Evolutionary conservation across 2,113 vertebrate genomes (phyloP).

Genomic region (Callaeas wilsoni): DNA sequence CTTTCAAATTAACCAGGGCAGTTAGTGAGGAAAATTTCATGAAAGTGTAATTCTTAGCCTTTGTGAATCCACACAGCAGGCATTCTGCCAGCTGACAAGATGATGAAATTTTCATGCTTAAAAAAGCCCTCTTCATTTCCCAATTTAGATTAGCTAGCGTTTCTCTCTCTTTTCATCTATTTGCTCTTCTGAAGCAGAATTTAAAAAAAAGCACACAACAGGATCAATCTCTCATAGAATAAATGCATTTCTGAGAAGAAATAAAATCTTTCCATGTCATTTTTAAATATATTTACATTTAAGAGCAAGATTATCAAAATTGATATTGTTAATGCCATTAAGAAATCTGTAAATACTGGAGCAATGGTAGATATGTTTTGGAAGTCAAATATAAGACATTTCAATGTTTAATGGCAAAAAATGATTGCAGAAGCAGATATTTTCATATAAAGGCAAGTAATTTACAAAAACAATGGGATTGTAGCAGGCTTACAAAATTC

Average conservation of each 20-base stretch:
- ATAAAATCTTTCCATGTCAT: slow-evolving; percentile 37
- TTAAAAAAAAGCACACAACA: slow-evolving; percentile 41
- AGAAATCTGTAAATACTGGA: neutral
- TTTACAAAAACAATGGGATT: neutral
- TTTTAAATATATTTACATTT: slow-evolving; percentile 43
- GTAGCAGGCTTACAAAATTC: neutral
- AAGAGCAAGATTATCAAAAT: slow-evolving; percentile 6
- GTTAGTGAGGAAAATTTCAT: slow-evolving; percentile 89
- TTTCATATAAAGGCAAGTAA: neutral
- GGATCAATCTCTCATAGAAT: slow-evolving; percentile 64
- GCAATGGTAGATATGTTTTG: neutral
- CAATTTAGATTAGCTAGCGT: slow-evolving; percentile 85
- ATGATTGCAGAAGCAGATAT: neutral
- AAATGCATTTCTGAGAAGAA: slow-evolving; percentile 55
- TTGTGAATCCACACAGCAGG: slow-evolving; percentile 88
- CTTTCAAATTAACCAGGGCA: slow-evolving; percentile 90
- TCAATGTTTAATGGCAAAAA: neutral
- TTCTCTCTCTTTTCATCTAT: slow-evolving; percentile 72
- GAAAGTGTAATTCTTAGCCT: slow-evolving; percentile 89
- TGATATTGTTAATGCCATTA: slow-evolving; percentile 15
- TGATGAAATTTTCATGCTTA: slow-evolving; percentile 88
- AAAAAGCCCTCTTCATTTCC: slow-evolving; percentile 85
- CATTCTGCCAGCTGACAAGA: slow-evolving; percentile 87
- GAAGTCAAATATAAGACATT: neutral
- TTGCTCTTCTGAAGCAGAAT: slow-evolving; percentile 70